Conservation (phyloP, 2,888 invertebrate genomes). For the Parelbella ahira region DNA sequence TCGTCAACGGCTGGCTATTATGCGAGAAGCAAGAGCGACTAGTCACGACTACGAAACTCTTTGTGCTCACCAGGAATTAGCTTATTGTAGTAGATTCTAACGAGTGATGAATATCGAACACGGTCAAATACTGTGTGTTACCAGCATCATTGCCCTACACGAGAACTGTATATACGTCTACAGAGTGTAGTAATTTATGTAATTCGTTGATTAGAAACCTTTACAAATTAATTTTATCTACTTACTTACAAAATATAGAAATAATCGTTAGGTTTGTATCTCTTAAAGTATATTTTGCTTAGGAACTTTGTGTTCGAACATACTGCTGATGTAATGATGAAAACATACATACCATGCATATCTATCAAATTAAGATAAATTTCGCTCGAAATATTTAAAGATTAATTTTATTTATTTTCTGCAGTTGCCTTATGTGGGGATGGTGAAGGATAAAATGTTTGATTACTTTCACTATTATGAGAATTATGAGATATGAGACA, state of each 20-base stretch:
- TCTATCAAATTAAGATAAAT: no score
- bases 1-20: no score
- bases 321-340: conserved; percentile 47
- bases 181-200: conserved; percentile 51
- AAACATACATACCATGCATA: no score
- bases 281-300: conserved; percentile 62
- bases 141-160: conserved; percentile 20
- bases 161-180: conserved; percentile 32
- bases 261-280: conserved; percentile 52
- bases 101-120: conserved; percentile 5
- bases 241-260: conserved; percentile 63
- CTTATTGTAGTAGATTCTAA: conserved; percentile 11
- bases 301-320: conserved; percentile 74
- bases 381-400: no score
- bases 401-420: no score
- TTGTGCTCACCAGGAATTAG: background rate
- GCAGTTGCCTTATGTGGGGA: no score
- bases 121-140: conserved; percentile 28
- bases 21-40: no score
- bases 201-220: conserved; percentile 79
- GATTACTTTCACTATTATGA: no score
- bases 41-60: no score
- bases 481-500: conserved; percentile 17
- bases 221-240: conserved; percentile 60
- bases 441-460: no score